A percentile compares a stretch with the other conserved stretches of the same genome.
phyloP scores from a whole-genome alignment of 1,140 invertebrate genomes.

The Zaprionus gabonicus region DNA sequence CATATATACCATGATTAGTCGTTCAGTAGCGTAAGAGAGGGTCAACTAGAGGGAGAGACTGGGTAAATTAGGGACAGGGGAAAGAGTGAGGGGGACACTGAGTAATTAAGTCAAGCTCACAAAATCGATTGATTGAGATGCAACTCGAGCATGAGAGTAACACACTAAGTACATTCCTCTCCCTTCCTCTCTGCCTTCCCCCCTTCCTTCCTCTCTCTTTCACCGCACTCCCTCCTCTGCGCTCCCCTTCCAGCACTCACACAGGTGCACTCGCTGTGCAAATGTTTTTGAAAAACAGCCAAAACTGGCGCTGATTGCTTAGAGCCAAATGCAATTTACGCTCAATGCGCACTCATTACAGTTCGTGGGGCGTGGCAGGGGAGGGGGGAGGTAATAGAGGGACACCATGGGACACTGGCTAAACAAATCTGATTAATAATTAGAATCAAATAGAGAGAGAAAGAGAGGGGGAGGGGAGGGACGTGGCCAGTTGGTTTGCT shows the following conservation, averaged over 20 bases:
- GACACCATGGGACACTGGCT: slow-evolving; percentile 1
- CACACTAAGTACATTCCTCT: not conserved
- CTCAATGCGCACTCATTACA: slow-evolving; percentile 50
- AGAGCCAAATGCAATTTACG: slow-evolving; percentile 63
- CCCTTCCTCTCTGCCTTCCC: not conserved
- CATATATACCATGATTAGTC: no score
- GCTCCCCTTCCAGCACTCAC: not conserved
- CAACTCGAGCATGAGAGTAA: not conserved
- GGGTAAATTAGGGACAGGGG: no score
- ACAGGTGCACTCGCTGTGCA: slow-evolving; percentile 15
- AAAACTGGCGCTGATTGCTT: slow-evolving; percentile 67
- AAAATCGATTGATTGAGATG: not conserved
- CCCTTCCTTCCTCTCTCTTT: not conserved
- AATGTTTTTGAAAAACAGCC: slow-evolving; percentile 42
- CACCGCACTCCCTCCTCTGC: no score
- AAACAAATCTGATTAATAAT: slow-evolving; percentile 77
- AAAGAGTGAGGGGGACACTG: not conserved
- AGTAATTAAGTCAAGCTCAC: not conserved
- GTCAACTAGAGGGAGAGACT: no score
- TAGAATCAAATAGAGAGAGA: slow-evolving; percentile 68
- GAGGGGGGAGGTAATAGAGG: not conserved
- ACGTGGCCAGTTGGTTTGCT: slow-evolving; percentile 46
- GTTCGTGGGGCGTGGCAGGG: not conserved
- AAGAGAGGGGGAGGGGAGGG: not conserved
- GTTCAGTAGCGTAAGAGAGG: no score